These are phyloP conservation scores for Cryptoprocta ferox DNA, from an alignment of 2,797 vertebrate genomes.

Conservation along the genomic window DNA sequence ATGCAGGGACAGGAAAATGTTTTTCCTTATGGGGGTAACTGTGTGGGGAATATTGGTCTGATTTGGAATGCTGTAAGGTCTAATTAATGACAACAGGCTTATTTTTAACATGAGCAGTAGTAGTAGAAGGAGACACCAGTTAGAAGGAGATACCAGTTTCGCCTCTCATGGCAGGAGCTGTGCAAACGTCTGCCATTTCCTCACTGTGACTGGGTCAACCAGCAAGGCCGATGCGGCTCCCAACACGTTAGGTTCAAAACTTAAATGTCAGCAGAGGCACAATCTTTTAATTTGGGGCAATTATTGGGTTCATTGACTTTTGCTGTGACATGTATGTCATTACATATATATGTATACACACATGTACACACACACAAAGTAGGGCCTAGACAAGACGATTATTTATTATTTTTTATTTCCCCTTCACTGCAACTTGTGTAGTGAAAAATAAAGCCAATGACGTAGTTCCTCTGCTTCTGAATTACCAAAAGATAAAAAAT, in stretches of 20 bases:
- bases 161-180: too few relatives aligned
- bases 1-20: too few relatives aligned
- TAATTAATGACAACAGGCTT: too few relatives aligned
- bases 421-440: neutral
- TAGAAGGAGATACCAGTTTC: too few relatives aligned
- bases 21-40: too few relatives aligned
- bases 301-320: constrained; percentile 61
- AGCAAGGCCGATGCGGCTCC: too few relatives aligned
- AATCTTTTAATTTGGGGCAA: constrained; percentile 61
- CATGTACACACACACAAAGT: neutral
- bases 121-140: too few relatives aligned
- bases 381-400: neutral
- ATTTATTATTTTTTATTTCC: constrained; percentile 26
- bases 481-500: constrained; percentile 31
- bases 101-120: too few relatives aligned
- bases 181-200: too few relatives aligned
- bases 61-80: too few relatives aligned
- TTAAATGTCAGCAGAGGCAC: constrained; percentile 54
- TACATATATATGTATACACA: neutral
- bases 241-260: constrained; percentile 64
- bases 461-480: neutral
- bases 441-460: constrained; percentile 21
- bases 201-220: too few relatives aligned
- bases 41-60: too few relatives aligned
- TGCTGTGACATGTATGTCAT: constrained; percentile 19